Conservation (phyloP, 2,888 invertebrate species). For the Rotaria sp. region DNA sequence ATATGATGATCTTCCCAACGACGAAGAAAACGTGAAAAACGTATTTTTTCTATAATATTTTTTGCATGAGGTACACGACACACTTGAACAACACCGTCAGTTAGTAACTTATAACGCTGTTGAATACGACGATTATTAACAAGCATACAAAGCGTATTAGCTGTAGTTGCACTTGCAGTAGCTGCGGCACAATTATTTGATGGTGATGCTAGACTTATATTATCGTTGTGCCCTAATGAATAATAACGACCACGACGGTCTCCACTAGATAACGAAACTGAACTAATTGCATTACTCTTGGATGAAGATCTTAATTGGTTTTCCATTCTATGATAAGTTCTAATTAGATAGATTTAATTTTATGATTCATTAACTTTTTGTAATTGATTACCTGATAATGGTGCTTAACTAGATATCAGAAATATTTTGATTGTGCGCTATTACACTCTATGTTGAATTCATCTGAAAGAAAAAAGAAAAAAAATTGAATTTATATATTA, state of each 20-base stretch:
- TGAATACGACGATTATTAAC: background rate
- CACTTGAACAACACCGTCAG: conserved; percentile 63
- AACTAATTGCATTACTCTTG: background rate
- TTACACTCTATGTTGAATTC: background rate
- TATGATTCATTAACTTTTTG: background rate
- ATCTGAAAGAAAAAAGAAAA: background rate
- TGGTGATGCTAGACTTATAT: background rate
- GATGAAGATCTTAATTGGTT: background rate
- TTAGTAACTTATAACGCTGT: conserved; percentile 34
- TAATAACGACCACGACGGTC: background rate
- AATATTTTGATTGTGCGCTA: background rate
- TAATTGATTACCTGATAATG: background rate
- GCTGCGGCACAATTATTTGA: background rate
- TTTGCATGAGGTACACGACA: conserved; percentile 71
- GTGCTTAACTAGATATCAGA: background rate
- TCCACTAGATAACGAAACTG: background rate
- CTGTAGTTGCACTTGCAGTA: background rate
- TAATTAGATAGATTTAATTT: background rate
- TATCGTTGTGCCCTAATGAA: background rate
- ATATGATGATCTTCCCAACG: conserved; percentile 70
- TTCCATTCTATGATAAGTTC: background rate
- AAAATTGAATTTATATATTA: background rate
- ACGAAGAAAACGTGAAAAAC: conserved; percentile 69
- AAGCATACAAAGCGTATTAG: background rate
- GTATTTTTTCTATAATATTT: conserved; percentile 70